A percentile compares a stretch with the other conserved stretches of the same genome.
Evolutionary conservation across 2,113 vertebrate genomes (phyloP).

Genomic region (Lichenostomus cassidix): DNA sequence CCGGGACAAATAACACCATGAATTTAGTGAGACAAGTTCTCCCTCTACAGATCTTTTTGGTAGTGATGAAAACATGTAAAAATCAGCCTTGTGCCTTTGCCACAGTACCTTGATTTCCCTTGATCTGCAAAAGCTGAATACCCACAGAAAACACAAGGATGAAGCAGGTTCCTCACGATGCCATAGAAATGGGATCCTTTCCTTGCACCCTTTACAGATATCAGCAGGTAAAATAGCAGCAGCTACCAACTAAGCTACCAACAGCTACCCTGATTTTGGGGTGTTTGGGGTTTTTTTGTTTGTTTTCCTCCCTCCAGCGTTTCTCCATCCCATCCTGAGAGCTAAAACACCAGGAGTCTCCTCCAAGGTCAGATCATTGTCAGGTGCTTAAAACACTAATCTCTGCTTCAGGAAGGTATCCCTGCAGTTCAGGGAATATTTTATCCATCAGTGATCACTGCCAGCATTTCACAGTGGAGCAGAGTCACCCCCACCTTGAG

Average conservation of each 20-base stretch:
- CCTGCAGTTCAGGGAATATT: not conserved
- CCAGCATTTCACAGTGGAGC: fast-evolving
- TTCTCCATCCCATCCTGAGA: not conserved
- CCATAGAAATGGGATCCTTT: fast-evolving
- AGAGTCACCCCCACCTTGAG: fast-evolving
- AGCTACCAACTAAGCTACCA: not conserved
- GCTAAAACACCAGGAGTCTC: not conserved
- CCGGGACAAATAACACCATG: not conserved
- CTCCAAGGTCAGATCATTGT: not conserved
- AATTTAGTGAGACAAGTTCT: not conserved
- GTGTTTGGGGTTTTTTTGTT: fast-evolving
- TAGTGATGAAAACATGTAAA: not conserved
- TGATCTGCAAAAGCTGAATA: not conserved
- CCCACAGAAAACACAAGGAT: not conserved
- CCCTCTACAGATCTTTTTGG: not conserved
- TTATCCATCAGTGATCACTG: fast-evolving
- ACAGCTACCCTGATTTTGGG: not conserved
- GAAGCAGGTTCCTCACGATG: not conserved
- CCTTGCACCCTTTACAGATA: not conserved
- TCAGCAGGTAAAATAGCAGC: not conserved
- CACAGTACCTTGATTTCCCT: not conserved
- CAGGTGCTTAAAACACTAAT: not conserved
- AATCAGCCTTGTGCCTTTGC: not conserved
- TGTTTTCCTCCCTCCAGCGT: not conserved
- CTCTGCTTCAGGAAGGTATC: not conserved